A percentile compares a stretch with the other conserved stretches of the same genome.
Conservation (phyloP, 2,888 invertebrate genomes). For the Notodonta dromedarius region DNA sequence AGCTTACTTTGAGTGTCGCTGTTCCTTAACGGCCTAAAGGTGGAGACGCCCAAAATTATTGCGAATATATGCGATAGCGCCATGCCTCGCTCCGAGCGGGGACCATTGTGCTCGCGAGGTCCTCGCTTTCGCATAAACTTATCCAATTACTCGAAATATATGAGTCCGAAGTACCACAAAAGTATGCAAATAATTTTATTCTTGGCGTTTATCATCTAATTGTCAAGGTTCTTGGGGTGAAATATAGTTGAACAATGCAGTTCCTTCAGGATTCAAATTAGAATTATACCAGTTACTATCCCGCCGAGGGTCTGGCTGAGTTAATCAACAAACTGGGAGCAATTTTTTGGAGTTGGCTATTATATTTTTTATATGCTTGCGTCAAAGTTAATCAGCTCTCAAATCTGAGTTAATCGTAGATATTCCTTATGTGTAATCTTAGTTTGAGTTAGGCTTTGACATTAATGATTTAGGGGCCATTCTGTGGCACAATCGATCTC, state of each 20-base stretch:
- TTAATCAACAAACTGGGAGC: too few relatives aligned
- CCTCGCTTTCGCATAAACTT: constrained; percentile 58
- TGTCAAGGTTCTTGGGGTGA: constrained; percentile 13
- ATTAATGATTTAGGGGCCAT: constrained; percentile 45
- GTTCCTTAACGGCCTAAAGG: constrained; percentile 51
- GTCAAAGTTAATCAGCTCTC: too few relatives aligned
- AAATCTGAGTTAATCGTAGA: constrained; percentile 10
- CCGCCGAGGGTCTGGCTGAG: too few relatives aligned
- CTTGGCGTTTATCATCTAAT: constrained; percentile 19
- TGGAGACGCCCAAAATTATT: constrained; percentile 61
- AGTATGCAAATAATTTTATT: constrained; percentile 22
- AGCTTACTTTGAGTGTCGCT: constrained; percentile 44
- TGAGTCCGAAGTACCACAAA: constrained; percentile 31
- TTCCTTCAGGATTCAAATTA: not conserved
- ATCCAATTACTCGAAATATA: constrained; percentile 62
- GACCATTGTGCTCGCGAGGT: constrained; percentile 46
- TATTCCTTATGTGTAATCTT: constrained; percentile 42
- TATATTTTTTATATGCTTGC: too few relatives aligned
- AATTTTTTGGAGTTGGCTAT: too few relatives aligned
- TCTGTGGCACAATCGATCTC: constrained; percentile 45
- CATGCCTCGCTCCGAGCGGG: constrained; percentile 40
- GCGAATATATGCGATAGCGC: constrained; percentile 66
- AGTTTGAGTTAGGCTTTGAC: constrained; percentile 43
- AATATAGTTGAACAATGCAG: too few relatives aligned
- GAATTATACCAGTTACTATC: not conserved